Evolutionary conservation across 92 coral and sea anemone genomes (phyloP).

Genomic region (Diadumene lineata): DNA sequence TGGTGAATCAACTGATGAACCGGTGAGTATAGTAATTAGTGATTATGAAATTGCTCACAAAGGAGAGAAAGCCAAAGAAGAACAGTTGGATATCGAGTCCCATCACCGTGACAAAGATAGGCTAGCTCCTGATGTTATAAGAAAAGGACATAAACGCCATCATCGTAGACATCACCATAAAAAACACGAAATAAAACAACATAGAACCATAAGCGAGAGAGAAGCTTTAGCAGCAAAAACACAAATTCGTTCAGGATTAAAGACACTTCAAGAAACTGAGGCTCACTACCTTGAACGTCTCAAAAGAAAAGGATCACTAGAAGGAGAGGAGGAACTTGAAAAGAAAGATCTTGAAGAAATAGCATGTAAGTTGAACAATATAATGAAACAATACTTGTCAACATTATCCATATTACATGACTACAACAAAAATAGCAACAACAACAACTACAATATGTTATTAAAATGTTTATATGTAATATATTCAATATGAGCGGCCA

Average conservation of each 20-base stretch:
- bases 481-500: no score
- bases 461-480: no score
- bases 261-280: conserved; percentile 73
- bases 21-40: neutral
- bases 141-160: conserved; percentile 27
- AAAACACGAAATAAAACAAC: conserved; percentile 42
- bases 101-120: conserved; percentile 19
- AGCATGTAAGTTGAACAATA: conserved; percentile 88
- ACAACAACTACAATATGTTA: no score
- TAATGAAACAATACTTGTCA: no score
- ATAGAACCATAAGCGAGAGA: conserved; percentile 66
- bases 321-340: conserved; percentile 60
- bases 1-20: conserved; percentile 4
- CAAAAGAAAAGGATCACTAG: conserved; percentile 31
- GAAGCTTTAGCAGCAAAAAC: conserved; percentile 52
- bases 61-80: neutral
- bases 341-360: conserved; percentile 78
- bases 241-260: conserved; percentile 73
- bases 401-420: no score
- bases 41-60: conserved; percentile 5
- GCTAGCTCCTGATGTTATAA: conserved; percentile 4
- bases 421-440: no score
- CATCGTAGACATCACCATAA: conserved; percentile 41
- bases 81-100: conserved; percentile 20
- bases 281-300: conserved; percentile 33